A percentile compares a stretch with the other conserved stretches of the same genome.
These are phyloP conservation scores for Intellagama lesueurii DNA, from an alignment of 2,797 vertebrate genomes.

Conservation along the genomic window DNA sequence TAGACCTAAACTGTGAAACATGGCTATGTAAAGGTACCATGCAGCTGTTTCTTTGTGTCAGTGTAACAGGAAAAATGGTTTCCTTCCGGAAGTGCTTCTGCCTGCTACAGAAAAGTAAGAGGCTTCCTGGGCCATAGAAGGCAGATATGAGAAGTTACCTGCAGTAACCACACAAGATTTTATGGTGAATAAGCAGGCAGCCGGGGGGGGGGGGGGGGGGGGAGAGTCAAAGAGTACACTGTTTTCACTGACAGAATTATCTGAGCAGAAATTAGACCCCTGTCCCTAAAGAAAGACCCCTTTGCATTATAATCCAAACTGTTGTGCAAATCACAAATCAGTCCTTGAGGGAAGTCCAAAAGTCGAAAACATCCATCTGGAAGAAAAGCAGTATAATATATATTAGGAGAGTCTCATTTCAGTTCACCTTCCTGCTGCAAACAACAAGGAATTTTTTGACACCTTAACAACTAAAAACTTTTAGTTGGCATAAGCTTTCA, in stretches of 20 bases:
- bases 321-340: background rate
- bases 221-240: background rate
- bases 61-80: background rate
- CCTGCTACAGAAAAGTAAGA: background rate
- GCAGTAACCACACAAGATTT: background rate
- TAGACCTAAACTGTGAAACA: background rate
- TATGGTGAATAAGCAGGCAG: background rate
- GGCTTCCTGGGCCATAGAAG: background rate
- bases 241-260: background rate
- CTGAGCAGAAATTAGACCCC: background rate
- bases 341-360: background rate
- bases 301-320: background rate
- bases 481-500: no score
- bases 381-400: no score
- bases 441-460: no score
- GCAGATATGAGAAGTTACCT: no score
- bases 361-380: background rate
- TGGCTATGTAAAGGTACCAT: no score
- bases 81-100: background rate
- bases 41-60: no score
- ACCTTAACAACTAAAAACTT: no score
- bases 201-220: background rate
- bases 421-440: no score
- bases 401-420: no score
- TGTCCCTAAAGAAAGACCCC: background rate